Conservation (phyloP, 2,113 vertebrate genomes). For the Antechinus stuartii region DNA sequence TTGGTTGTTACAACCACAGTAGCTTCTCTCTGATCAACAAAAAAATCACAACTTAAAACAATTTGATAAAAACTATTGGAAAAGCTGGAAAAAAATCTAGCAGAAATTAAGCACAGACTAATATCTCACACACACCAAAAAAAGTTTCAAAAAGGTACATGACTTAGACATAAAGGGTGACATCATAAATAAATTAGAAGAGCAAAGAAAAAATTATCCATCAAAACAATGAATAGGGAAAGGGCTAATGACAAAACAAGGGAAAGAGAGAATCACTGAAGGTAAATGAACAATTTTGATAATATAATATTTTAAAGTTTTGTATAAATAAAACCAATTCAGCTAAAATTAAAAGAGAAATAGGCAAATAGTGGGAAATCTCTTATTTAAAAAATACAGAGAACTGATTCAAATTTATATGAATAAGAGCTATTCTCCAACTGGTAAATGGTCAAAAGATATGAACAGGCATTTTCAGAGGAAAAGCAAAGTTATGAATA, state of each 20-base stretch:
- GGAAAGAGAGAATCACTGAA: neutral
- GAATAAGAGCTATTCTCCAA: neutral
- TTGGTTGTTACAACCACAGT: neutral
- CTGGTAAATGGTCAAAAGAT: neutral
- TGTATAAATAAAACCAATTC: neutral
- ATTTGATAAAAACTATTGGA: neutral
- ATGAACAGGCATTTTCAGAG: neutral
- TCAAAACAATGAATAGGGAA: neutral
- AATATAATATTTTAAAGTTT: neutral
- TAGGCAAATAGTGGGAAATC: neutral
- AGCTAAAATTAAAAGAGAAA: neutral
- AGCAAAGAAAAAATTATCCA: neutral
- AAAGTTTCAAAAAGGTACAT: neutral
- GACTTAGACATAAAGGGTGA: neutral
- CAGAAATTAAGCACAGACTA: neutral
- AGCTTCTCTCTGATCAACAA: neutral
- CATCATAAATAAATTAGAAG: neutral
- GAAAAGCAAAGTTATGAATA: neutral
- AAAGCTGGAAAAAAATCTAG: neutral
- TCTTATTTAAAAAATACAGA: neutral
- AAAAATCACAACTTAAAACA: neutral
- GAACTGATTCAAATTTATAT: neutral
- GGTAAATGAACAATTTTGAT: neutral
- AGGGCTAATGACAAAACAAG: neutral
- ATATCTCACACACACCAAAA: neutral